phyloP scores from a whole-genome alignment of 2,113 vertebrate species.

The Microcebus jonahi region DNA sequence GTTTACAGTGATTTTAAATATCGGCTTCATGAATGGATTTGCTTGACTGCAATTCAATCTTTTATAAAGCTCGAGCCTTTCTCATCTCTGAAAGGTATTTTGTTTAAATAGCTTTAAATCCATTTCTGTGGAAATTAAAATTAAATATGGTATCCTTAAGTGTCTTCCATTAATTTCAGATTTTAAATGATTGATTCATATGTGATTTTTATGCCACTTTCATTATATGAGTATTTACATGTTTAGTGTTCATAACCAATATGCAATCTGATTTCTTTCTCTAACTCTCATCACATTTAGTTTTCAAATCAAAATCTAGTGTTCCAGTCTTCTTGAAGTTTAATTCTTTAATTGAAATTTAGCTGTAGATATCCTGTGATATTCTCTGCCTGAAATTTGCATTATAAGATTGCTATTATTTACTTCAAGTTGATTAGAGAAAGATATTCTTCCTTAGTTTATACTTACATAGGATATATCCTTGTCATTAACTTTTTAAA shows the following conservation, averaged over 20 bases:
- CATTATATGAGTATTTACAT: neutral
- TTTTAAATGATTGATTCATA: neutral
- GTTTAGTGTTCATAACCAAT: neutral
- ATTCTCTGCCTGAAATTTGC: constrained; percentile 73
- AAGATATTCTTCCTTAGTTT: constrained; percentile 71
- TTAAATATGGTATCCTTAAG: neutral
- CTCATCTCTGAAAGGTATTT: constrained; percentile 22
- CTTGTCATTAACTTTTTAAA: constrained; percentile 76
- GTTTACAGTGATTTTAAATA: neutral
- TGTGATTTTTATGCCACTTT: neutral
- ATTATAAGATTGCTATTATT: constrained; percentile 77
- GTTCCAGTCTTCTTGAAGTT: constrained; percentile 39
- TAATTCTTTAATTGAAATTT: constrained; percentile 77
- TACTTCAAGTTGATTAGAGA: constrained; percentile 72
- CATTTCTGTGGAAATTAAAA: neutral
- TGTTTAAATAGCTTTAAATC: constrained; percentile 31
- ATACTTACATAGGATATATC: constrained; percentile 66
- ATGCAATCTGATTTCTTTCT: neutral
- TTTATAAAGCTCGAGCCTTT: neutral
- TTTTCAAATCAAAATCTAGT: constrained; percentile 64
- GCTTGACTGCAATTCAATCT: neutral
- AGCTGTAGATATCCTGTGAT: constrained; percentile 65
- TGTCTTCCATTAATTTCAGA: neutral
- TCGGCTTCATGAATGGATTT: neutral
- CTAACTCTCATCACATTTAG: neutral